Conservation (phyloP, 1,140 invertebrate species). For the Hylyphantes graminicola region DNA sequence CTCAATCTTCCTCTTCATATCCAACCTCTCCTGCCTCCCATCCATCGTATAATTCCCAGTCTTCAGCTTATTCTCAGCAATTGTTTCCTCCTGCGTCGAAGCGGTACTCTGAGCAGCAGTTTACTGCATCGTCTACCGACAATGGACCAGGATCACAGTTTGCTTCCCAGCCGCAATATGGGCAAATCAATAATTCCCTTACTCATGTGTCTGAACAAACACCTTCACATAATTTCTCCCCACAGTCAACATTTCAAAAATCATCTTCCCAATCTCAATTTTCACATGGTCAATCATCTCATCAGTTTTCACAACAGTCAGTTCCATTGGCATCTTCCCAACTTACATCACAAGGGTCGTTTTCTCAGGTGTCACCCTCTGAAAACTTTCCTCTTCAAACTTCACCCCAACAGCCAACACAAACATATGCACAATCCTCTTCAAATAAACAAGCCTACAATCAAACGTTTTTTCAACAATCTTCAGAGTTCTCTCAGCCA, state of each 20-base stretch:
- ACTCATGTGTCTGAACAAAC: slow-evolving; percentile 28
- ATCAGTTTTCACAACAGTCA: slow-evolving; percentile 24
- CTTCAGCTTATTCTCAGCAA: slow-evolving; percentile 30
- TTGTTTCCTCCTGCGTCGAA: slow-evolving; percentile 22
- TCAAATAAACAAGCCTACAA: slow-evolving; percentile 10
- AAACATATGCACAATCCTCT: neutral
- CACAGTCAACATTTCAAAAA: slow-evolving; percentile 27
- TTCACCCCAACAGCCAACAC: neutral
- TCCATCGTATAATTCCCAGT: slow-evolving; percentile 20
- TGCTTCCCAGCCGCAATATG: slow-evolving; percentile 10
- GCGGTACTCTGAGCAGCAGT: slow-evolving; percentile 31
- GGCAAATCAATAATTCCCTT: slow-evolving; percentile 16
- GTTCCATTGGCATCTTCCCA: slow-evolving; percentile 14
- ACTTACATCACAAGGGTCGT: slow-evolving; percentile 14
- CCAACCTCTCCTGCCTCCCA: slow-evolving; percentile 21
- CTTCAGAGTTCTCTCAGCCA: slow-evolving; percentile 25
- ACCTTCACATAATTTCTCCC: slow-evolving; percentile 7
- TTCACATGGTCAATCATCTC: slow-evolving; percentile 16
- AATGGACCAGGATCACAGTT: neutral
- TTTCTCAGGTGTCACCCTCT: slow-evolving; percentile 15
- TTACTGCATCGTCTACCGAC: neutral
- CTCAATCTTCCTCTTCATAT: neutral
- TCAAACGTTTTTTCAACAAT: slow-evolving; percentile 22
- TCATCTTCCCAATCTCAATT: slow-evolving; percentile 46
- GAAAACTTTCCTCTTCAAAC: slow-evolving; percentile 22